Conservation (phyloP, 1,140 invertebrate genomes). For the Eupristina koningsbergeri region DNA sequence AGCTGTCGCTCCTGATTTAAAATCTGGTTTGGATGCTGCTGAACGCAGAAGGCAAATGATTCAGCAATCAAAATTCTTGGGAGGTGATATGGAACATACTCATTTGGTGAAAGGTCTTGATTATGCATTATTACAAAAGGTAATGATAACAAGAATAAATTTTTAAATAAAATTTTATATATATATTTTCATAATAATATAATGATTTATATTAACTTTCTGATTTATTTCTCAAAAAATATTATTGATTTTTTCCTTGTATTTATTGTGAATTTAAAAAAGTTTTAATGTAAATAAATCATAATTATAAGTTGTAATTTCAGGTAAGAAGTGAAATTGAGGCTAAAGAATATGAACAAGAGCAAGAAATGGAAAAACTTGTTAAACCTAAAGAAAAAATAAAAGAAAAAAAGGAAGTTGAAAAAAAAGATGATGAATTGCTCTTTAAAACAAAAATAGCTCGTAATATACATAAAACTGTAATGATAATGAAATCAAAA, state of each 20-base stretch:
- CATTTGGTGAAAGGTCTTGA: constrained; percentile 99
- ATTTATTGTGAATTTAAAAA: constrained; percentile 1
- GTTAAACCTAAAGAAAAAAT: constrained; percentile 74
- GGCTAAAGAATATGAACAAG: constrained; percentile 79
- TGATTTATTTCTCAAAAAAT: too few species aligned
- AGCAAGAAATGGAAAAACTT: constrained; percentile 86
- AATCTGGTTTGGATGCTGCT: constrained; percentile 95
- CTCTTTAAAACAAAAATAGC: constrained; percentile 87
- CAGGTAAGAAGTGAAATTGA: constrained; percentile 73
- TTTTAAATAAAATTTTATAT: neutral
- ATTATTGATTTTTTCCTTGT: neutral
- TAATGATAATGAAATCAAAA: constrained; percentile 79
- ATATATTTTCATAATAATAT: neutral
- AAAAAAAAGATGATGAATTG: constrained; percentile 82
- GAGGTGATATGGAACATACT: constrained; percentile 99
- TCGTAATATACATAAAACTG: constrained; percentile 82
- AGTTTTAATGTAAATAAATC: neutral
- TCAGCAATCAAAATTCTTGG: constrained; percentile 99
- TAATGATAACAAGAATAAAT: constrained; percentile 63
- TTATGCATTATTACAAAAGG: constrained; percentile 98
- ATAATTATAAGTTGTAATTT: neutral
- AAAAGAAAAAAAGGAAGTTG: constrained; percentile 75
- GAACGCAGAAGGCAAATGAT: constrained; percentile 95
- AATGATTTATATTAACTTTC: neutral
- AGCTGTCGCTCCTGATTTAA: constrained; percentile 95